These are phyloP conservation scores for Champsocephalus gunnari DNA, from an alignment of 2,797 vertebrate species.

Conservation along the genomic window DNA sequence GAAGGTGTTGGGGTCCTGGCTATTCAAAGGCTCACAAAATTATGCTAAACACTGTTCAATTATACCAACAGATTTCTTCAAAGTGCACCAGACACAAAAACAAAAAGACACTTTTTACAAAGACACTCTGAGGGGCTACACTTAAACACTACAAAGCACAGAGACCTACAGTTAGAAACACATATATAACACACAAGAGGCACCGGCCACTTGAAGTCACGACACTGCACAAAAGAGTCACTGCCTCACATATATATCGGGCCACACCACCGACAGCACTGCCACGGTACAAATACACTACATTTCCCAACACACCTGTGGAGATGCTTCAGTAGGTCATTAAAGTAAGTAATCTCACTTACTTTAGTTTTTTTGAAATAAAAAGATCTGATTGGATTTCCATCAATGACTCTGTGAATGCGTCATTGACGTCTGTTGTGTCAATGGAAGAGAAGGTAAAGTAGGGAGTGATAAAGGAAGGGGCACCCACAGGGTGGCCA, in stretches of 20 bases:
- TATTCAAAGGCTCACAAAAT: slow-evolving; percentile 45
- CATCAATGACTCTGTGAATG: slow-evolving; percentile 79
- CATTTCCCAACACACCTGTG: slow-evolving; percentile 79
- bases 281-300: slow-evolving; percentile 61
- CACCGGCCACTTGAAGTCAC: slow-evolving; percentile 42
- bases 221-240: slow-evolving; percentile 47
- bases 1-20: slow-evolving; percentile 60
- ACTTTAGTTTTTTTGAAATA: slow-evolving; percentile 71
- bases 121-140: slow-evolving; percentile 47
- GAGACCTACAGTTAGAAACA: slow-evolving; percentile 41
- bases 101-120: slow-evolving; percentile 26
- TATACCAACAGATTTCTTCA: slow-evolving; percentile 19
- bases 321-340: slow-evolving; percentile 62
- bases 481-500: slow-evolving; percentile 83
- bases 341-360: slow-evolving; percentile 76
- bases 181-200: slow-evolving; percentile 43
- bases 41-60: slow-evolving; percentile 32
- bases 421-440: slow-evolving; percentile 81
- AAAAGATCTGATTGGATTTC: slow-evolving; percentile 75
- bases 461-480: slow-evolving; percentile 71
- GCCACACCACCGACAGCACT: slow-evolving; percentile 41
- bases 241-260: slow-evolving; percentile 45
- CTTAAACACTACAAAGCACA: slow-evolving; percentile 40
- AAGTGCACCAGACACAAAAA: slow-evolving; percentile 49
- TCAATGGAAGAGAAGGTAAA: slow-evolving; percentile 71